Percentiles rank a stretch among this genome's conserved stretches.
Evolutionary conservation across 2,888 invertebrate species (phyloP).

Genomic region (Tortricodes alternella): DNA sequence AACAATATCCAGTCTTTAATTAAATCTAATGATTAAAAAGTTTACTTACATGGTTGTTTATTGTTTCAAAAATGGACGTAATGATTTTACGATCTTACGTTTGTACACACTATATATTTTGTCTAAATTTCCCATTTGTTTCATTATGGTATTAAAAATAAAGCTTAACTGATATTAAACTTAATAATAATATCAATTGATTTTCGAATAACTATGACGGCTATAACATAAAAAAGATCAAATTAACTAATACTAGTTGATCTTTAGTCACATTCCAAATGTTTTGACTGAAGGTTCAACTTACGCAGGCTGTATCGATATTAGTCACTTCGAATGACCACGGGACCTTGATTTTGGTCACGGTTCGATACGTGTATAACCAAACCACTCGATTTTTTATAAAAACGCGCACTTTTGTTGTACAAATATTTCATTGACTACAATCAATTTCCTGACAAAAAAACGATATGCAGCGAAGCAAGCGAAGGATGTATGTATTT

Average conservation of each 20-base stretch:
- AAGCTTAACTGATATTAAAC: neutral
- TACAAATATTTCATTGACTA: neutral
- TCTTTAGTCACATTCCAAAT: neutral
- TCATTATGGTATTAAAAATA: no score
- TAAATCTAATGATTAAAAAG: no score
- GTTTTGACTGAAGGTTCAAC: neutral
- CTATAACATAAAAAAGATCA: neutral
- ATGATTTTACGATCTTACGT: no score
- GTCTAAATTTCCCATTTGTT: no score
- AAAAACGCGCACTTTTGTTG: neutral
- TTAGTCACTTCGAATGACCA: conserved; percentile 14
- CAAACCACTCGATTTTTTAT: neutral
- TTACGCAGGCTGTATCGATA: neutral
- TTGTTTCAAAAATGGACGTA: no score
- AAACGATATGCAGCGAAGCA: no score
- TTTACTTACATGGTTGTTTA: no score
- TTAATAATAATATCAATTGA: conserved; percentile 5
- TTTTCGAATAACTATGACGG: conserved; percentile 6
- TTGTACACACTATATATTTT: no score
- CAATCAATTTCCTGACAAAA: neutral
- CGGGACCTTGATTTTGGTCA: conserved; percentile 25
- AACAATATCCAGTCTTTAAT: no score
- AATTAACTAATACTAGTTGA: conserved; percentile 3
- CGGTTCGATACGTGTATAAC: conserved; percentile 20
- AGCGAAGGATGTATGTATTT: no score